Conservation (phyloP, 2,113 vertebrate species). For the Perccottus glenii region DNA sequence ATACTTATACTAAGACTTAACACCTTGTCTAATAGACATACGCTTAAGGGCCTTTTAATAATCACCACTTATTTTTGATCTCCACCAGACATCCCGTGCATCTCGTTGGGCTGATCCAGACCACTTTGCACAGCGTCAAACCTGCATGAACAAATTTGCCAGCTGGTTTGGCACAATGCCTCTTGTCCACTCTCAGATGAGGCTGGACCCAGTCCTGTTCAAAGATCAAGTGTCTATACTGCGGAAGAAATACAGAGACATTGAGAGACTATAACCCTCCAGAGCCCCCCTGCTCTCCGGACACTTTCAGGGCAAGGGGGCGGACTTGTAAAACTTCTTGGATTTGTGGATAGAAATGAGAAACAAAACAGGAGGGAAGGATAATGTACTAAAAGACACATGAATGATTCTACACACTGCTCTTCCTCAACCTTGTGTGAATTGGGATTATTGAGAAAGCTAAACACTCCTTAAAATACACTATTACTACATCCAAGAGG, state of each 20-base stretch:
- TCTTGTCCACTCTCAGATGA: slow-evolving; percentile 97
- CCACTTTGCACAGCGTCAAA: slow-evolving; percentile 99
- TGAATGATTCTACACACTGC: slow-evolving; percentile 23
- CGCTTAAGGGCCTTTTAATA: not conserved
- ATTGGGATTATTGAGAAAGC: slow-evolving; percentile 5
- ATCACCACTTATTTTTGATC: not conserved
- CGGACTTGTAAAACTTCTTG: slow-evolving; percentile 3
- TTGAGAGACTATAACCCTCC: slow-evolving; percentile 91
- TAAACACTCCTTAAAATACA: slow-evolving; percentile 10
- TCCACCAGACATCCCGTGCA: slow-evolving; percentile 87
- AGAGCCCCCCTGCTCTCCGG: slow-evolving; percentile 44
- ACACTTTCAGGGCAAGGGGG: slow-evolving; percentile 45
- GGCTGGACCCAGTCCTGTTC: slow-evolving; percentile 97
- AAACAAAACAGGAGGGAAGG: slow-evolving; percentile 5
- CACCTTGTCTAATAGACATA: too few species aligned
- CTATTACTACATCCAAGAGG: too few species aligned
- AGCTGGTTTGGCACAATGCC: slow-evolving; percentile 99
- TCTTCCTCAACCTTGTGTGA: slow-evolving; percentile 8
- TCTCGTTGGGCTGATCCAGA: slow-evolving; percentile 99
- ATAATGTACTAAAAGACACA: slow-evolving; percentile 20
- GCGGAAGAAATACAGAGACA: slow-evolving; percentile 98
- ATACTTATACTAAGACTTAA: not conserved
- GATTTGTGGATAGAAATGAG: slow-evolving; percentile 22
- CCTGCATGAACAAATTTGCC: slow-evolving; percentile 99
- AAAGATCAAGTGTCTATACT: slow-evolving; percentile 99